These are phyloP conservation scores for Schizaphis graminum DNA, from an alignment of 2,888 invertebrate genomes.

Conservation along the genomic window DNA sequence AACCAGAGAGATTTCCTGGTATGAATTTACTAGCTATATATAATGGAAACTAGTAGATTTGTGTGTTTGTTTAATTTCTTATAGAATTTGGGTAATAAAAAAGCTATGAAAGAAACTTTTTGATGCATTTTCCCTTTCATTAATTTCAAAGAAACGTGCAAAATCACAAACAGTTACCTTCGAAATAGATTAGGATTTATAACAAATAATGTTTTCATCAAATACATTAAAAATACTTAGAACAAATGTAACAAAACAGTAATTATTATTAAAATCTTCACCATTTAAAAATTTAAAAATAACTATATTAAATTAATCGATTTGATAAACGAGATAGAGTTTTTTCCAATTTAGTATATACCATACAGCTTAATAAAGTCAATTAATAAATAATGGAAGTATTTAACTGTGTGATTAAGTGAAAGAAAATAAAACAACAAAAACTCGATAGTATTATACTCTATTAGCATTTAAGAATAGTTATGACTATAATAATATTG, in stretches of 20 bases:
- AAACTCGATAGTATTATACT: background rate
- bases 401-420: background rate
- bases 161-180: background rate
- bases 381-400: background rate
- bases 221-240: too few species aligned
- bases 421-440: background rate
- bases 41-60: background rate
- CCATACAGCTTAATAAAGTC: background rate
- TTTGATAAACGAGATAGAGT: background rate
- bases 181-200: background rate
- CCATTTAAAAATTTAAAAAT: background rate
- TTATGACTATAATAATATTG: too few species aligned
- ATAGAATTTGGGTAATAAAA: background rate
- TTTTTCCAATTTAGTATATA: background rate
- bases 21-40: too few species aligned
- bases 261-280: background rate
- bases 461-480: background rate
- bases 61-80: background rate
- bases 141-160: background rate
- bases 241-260: background rate
- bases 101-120: background rate
- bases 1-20: too few species aligned
- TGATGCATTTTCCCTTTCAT: background rate
- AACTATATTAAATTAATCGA: background rate
- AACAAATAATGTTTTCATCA: background rate